Conservation (phyloP, 2,888 invertebrate species). For the Aporophyla lueneburgensis region DNA sequence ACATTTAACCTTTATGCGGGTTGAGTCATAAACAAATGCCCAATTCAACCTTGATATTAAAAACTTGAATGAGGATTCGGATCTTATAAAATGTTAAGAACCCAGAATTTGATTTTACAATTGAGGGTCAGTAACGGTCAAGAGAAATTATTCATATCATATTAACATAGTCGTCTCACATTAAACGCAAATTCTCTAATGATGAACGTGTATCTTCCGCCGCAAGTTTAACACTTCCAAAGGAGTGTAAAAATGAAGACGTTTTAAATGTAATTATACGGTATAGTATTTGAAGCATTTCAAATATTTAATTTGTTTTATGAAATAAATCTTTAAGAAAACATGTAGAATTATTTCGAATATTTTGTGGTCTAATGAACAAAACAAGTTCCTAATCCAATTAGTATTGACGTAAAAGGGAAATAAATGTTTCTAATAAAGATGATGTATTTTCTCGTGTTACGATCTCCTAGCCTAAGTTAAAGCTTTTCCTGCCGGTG, state of each 20-base stretch:
- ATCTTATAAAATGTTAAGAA: constrained; percentile 41
- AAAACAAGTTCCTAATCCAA: not conserved
- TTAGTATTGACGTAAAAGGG: not conserved
- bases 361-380: not conserved
- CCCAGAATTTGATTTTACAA: constrained; percentile 8
- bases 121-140: constrained; percentile 26
- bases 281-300: not conserved
- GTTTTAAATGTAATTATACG: not conserved
- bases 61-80: constrained; percentile 41
- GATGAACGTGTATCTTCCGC: constrained; percentile 12
- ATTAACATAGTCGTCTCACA: not conserved
- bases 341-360: no score
- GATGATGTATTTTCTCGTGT: constrained; percentile 8
- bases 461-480: constrained; percentile 44
- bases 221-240: not conserved
- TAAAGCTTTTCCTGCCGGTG: constrained; percentile 54
- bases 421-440: not conserved
- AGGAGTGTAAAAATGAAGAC: constrained; percentile 7
- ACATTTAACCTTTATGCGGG: constrained; percentile 41
- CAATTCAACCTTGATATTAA: constrained; percentile 49
- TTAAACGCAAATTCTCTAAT: not conserved
- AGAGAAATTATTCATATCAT: constrained; percentile 21
- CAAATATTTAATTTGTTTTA: not conserved
- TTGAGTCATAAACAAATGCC: constrained; percentile 49
- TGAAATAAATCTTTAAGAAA: not conserved